A percentile compares a stretch with the other conserved stretches of the same genome.
phyloP scores from a whole-genome alignment of 2,113 vertebrate species.

The Acinonyx jubatus region DNA sequence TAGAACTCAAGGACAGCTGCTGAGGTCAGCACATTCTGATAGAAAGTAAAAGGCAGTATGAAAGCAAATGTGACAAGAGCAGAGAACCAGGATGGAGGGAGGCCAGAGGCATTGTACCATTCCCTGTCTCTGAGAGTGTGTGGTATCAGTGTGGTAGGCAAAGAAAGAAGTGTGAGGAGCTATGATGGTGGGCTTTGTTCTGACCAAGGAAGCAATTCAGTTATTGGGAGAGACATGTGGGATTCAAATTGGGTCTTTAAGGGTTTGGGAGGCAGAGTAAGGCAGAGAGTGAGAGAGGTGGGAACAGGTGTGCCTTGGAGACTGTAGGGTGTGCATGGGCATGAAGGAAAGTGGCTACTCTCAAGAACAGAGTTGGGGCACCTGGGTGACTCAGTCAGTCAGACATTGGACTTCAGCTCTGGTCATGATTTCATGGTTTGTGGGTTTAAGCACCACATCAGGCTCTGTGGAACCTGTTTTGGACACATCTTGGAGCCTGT shows the following conservation, averaged over 20 bases:
- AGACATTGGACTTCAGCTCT: no score
- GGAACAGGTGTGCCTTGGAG: background rate
- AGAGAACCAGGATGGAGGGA: background rate
- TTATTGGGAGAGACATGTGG: background rate
- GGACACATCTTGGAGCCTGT: no score
- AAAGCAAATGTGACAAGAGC: background rate
- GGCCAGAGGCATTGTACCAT: background rate
- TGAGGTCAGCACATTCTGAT: background rate
- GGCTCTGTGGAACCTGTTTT: no score
- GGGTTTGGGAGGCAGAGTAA: background rate
- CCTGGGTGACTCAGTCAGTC: no score
- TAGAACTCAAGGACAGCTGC: background rate
- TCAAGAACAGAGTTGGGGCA: no score
- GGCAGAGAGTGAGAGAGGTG: background rate
- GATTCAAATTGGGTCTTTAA: background rate
- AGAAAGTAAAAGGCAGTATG: background rate
- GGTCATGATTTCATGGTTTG: no score
- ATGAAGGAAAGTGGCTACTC: no score
- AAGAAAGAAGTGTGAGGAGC: background rate
- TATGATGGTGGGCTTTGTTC: background rate
- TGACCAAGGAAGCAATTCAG: background rate
- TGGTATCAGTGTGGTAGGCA: no score
- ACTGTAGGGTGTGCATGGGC: no score
- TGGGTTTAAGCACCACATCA: no score
- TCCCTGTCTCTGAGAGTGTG: background rate